Base-by-base conservation (phyloP, 2,797 vertebrate species). In the Spheniscus humboldti region DNA sequence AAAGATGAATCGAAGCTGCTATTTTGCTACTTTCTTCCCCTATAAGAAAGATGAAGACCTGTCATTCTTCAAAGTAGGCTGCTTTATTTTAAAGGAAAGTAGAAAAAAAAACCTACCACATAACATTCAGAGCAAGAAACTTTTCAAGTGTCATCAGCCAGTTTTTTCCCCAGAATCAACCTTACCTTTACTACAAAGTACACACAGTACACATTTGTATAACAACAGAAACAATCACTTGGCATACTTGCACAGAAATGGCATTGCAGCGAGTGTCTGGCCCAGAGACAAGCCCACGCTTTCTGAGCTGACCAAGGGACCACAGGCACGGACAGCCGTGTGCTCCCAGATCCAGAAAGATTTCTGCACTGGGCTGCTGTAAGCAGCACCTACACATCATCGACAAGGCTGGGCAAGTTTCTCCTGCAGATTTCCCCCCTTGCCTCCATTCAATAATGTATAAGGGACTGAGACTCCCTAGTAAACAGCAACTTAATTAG, bases 401-500 rank as follows among this genome's bases (percentile, higher is more conserved):
- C 24, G 41, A 39, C 37, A 73, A 75, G 18, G 23, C 27, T 14
- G 18, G 22, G 47, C 0, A 2, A 73, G 50, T 18, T 87, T 41
- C 20, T 90, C 27, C 55, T 68, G 62, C 22, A 72, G 39, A 56
- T 24, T 85, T 79, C 27, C 5, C 18, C 23, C n/a, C 27, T 22
- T 6, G 2, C 10, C 27, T 71, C 68, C 45, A 17, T 55, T 82
- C 55, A 92, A 43, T 13, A 76, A 43, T 3, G 9, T 79, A 4
- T n/a, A 79, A 85, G 33, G 37, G 63, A 66, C 47, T 85, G 50
- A 89, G 74, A 63, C n/a, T 33, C 55, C 39, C 39, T 45, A 45
- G 31, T 62, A 91, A 94, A 71, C 45, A 86, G 52, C 35, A 91
- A 88, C 71, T 91, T 92, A 79, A 90, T 96, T 88, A 86, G 73